Base-by-base conservation (phyloP, 2,888 invertebrate species). In the Hirtodrosophila cameraria region DNA sequence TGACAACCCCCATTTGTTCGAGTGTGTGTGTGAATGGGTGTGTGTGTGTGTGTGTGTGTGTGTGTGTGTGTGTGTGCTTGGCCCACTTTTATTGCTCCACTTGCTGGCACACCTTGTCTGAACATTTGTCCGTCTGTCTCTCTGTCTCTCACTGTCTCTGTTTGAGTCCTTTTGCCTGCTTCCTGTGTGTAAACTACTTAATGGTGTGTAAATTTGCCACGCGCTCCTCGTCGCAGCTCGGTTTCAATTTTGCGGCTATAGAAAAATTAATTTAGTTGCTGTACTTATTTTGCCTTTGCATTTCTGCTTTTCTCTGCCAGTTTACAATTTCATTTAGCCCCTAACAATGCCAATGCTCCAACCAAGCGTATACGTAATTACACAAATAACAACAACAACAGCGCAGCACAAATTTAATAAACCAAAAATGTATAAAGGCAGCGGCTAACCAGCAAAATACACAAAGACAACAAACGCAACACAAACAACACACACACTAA, bases 191-290 rank as follows among this genome's bases (percentile, higher is more conserved):
- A 85, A 88, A 89, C 85, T 87, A 88, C 87, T 88, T 88, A 89
- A 88, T 89, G 88, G 88, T 80, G 88, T 88, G 88, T 88, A 89
- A 88, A 88, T 89, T 78, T 87, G 74, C 82, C 63, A 69, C 66
- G 59, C 81, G 68, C 67, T 73, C 54, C 64, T 13, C 4, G 63
- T 57, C 67, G 74, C 80, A 59, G 71, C 67, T 81, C 62, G 75
- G 67, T 76, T 86, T 84, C 86, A 84, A 77, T 81, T 86, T 81
- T 81, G 80, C 59, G 80, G 80, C 86, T 80, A 53, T 46, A 65
- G 70, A 86, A 80, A 81, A 81, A 86, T 80, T 86, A 70, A 83
- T 86, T 84, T 75, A 59, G 60, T 41, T 68, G 55, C 38, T 63
- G 54, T 49, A 63, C 59, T 43, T 84, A 73, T 63, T 58, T 55